A percentile compares a stretch with the other conserved stretches of the same genome.
Evolutionary conservation across 2,113 vertebrate genomes (phyloP).

Genomic region (Passer montanus): DNA sequence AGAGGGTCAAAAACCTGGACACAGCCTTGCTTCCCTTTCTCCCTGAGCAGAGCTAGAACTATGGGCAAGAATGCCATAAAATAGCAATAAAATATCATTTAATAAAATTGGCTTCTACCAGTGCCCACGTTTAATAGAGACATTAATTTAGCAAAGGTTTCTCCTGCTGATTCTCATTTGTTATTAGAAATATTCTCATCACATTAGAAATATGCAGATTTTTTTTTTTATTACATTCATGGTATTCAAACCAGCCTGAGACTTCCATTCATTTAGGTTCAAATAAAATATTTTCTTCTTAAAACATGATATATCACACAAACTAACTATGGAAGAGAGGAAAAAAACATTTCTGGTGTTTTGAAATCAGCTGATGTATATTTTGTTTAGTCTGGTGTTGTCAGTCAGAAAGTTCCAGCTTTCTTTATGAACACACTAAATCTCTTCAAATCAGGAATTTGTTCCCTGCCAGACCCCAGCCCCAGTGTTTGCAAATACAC

Average conservation of each 20-base stretch:
- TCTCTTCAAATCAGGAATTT: slow-evolving; percentile 7
- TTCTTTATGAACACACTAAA: slow-evolving; percentile 8
- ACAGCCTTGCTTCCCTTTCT: neutral
- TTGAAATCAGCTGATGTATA: neutral
- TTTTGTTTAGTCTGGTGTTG: neutral
- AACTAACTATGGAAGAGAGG: neutral
- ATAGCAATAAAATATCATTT: neutral
- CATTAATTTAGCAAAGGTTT: neutral
- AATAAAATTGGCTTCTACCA: neutral
- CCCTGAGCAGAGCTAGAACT: neutral
- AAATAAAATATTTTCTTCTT: neutral
- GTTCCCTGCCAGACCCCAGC: neutral
- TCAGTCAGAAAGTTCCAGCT: neutral
- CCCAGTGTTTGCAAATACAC: slow-evolving; percentile 44
- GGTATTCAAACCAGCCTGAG: neutral
- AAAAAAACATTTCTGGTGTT: neutral
- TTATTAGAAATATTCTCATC: neutral
- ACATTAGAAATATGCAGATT: neutral
- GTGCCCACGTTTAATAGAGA: neutral
- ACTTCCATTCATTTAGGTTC: neutral
- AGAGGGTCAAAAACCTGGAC: neutral
- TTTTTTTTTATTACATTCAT: neutral
- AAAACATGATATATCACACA: neutral
- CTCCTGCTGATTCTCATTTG: neutral
- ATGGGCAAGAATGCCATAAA: neutral